Evolutionary conservation across 2,113 vertebrate genomes (phyloP).

Genomic region (Dascyllus trimaculatus): DNA sequence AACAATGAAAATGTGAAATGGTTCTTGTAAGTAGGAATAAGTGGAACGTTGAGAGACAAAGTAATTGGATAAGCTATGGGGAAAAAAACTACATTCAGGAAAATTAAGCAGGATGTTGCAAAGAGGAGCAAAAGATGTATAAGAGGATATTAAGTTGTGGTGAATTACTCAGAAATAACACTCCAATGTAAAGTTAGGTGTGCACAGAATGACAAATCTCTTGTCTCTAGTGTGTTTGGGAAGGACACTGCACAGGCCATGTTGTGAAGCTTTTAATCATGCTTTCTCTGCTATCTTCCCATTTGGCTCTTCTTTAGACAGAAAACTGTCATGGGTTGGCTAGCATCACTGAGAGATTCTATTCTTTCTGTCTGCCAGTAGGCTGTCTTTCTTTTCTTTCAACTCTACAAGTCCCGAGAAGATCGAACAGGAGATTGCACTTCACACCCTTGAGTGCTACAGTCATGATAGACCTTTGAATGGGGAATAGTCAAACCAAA

Average conservation of each 20-base stretch:
- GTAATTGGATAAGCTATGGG: conserved; percentile 18
- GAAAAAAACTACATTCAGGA: conserved; percentile 1
- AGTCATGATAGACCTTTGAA: conserved; percentile 33
- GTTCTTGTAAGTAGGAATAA: conserved; percentile 26
- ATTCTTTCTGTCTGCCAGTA: conserved; percentile 29
- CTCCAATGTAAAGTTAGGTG: neutral
- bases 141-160: neutral
- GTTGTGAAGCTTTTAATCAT: conserved; percentile 24
- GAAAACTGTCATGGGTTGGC: conserved; percentile 24
- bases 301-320: conserved; percentile 28
- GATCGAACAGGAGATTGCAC: conserved; percentile 42
- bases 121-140: conserved; percentile 9
- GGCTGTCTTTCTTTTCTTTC: conserved; percentile 26
- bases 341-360: conserved; percentile 41
- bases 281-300: neutral
- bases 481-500: conserved; percentile 31
- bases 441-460: conserved; percentile 21
- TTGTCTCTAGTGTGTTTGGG: conserved; percentile 9
- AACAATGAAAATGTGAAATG: conserved; percentile 4
- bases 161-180: conserved; percentile 5
- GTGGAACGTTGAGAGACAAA: conserved; percentile 18
- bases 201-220: conserved; percentile 6
- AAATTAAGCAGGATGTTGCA: neutral
- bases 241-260: conserved; percentile 1
- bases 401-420: conserved; percentile 38